These are phyloP conservation scores for Clupea harengus DNA, from an alignment of 2,113 vertebrate genomes.

Conservation along the genomic window DNA sequence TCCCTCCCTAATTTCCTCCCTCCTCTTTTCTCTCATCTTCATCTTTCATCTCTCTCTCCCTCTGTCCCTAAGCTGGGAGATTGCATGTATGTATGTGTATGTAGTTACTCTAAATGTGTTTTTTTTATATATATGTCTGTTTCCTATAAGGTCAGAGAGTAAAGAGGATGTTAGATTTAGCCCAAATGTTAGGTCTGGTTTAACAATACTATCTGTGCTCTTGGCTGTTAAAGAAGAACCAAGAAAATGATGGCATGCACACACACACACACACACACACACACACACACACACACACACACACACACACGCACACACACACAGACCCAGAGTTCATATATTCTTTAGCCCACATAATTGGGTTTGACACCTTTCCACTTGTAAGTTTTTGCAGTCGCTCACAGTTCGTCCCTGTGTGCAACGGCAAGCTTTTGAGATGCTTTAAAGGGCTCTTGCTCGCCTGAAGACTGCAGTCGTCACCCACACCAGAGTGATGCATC, in stretches of 20 bases:
- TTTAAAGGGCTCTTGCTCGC: background rate
- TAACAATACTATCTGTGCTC: background rate
- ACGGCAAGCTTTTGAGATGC: background rate
- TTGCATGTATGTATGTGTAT: background rate
- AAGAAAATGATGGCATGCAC: background rate
- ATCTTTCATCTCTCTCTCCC: conserved; percentile 10
- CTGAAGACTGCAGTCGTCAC: background rate
- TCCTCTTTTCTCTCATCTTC: background rate
- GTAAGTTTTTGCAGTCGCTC: background rate
- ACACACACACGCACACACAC: background rate
- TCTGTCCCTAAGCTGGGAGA: background rate
- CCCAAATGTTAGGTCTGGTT: background rate
- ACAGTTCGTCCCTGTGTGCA: background rate
- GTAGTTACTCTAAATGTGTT: background rate
- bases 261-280: background rate
- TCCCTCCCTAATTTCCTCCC: background rate
- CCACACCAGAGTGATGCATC: conserved; percentile 5
- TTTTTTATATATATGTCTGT: background rate
- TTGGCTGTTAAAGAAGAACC: background rate
- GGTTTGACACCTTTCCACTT: background rate
- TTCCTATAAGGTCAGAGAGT: background rate
- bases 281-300: background rate
- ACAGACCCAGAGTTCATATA: background rate
- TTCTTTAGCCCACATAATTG: background rate
- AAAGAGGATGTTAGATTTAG: too few relatives aligned